Conservation (phyloP, 2,888 invertebrate genomes). For the Eristalis pertinax region DNA sequence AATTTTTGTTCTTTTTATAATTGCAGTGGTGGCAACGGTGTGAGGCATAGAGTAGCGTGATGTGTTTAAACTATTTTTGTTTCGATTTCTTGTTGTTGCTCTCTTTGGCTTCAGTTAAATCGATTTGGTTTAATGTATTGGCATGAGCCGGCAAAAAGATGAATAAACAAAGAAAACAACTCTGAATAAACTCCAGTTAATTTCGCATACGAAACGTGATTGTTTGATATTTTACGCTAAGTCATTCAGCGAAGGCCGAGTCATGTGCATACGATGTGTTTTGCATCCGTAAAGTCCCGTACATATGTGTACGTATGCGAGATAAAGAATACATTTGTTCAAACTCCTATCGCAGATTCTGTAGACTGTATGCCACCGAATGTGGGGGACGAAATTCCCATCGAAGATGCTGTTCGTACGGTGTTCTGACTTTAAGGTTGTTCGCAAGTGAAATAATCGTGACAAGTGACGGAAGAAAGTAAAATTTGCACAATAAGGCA, state of each 20-base stretch:
- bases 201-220: constrained; percentile 23
- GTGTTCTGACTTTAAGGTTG: no score
- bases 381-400: not conserved
- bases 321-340: not conserved
- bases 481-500: no score
- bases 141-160: not conserved
- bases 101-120: not conserved
- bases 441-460: no score
- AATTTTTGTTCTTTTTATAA: constrained; percentile 26
- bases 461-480: no score
- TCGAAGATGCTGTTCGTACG: not conserved
- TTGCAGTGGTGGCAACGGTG: constrained; percentile 19
- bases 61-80: constrained; percentile 7
- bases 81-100: constrained; percentile 8
- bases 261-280: constrained; percentile 27
- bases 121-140: constrained; percentile 41
- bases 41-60: not conserved
- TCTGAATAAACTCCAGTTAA: constrained; percentile 1
- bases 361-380: not conserved
- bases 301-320: not conserved
- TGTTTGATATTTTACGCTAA: constrained; percentile 33
- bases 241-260: constrained; percentile 19
- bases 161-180: not conserved
- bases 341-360: not conserved
- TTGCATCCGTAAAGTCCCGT: not conserved